phyloP scores from a whole-genome alignment of 37 sponge, comb jelly and placozoan genomes.

The Cliona cf. orientalis region DNA sequence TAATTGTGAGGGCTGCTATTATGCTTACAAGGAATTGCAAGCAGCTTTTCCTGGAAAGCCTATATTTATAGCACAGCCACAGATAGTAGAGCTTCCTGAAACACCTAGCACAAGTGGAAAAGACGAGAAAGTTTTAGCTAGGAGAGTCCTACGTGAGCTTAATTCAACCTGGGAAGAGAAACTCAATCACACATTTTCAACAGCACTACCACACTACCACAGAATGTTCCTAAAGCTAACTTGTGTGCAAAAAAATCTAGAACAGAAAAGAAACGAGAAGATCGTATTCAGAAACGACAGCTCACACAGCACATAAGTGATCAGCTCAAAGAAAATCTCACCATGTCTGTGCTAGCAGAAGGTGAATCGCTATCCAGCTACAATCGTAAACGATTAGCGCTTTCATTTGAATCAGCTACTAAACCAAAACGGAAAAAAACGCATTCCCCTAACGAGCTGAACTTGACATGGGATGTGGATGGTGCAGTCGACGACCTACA shows the following conservation, averaged over 20 bases:
- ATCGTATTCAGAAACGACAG: neutral
- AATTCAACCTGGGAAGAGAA: neutral
- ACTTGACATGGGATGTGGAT: neutral
- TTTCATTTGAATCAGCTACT: neutral
- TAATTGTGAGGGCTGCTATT: constrained; percentile 2
- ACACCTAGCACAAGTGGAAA: neutral
- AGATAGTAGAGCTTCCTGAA: neutral
- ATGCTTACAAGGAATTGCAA: neutral
- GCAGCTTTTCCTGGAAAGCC: constrained; percentile 6
- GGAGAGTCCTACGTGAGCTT: neutral
- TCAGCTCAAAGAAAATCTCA: constrained; percentile 7
- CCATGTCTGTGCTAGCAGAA: constrained; percentile 14
- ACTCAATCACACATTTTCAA: neutral
- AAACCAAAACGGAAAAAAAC: constrained; percentile 5
- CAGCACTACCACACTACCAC: neutral
- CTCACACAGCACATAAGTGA: neutral
- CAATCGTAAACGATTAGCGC: neutral
- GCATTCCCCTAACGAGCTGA: constrained; percentile 17
- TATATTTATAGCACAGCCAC: neutral
- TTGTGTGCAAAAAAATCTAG: neutral
- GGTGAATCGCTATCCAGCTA: constrained; percentile 22
- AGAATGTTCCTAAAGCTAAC: neutral
- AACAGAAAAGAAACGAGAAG: neutral
- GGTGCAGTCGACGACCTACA: neutral
- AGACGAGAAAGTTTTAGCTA: neutral